A percentile compares a stretch with the other conserved stretches of the same genome.
Evolutionary conservation across 2,888 invertebrate genomes (phyloP).

Genomic region (Drosophila eohydei): DNA sequence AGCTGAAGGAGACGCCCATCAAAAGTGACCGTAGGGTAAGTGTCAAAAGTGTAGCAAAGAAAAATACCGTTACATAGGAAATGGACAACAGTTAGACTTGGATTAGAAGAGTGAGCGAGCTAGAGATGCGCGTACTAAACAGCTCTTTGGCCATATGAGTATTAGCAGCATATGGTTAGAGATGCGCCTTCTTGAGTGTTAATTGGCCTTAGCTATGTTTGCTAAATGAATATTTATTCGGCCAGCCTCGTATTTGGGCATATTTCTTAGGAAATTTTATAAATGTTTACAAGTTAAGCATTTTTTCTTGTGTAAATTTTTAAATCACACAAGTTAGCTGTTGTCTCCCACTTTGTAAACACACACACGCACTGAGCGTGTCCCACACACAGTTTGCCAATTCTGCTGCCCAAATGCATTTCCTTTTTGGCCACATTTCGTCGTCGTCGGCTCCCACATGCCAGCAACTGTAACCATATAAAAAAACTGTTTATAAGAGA

Average conservation of each 20-base stretch:
- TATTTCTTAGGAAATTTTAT: slow-evolving; percentile 37
- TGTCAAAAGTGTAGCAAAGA: slow-evolving; percentile 44
- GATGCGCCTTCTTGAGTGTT: neutral
- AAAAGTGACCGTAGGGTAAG: slow-evolving; percentile 85
- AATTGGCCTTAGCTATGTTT: neutral
- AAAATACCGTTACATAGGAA: slow-evolving; percentile 1
- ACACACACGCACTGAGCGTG: slow-evolving; percentile 27
- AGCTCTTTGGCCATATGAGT: neutral
- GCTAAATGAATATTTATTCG: slow-evolving; percentile 1
- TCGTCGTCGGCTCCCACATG: slow-evolving; percentile 70
- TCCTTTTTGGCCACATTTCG: slow-evolving; percentile 76
- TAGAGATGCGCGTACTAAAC: neutral
- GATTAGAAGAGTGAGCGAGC: slow-evolving; percentile 22
- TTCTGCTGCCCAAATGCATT: slow-evolving; percentile 77
- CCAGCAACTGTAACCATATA: slow-evolving; percentile 39
- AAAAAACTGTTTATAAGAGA: slow-evolving; percentile 12
- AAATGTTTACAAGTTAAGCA: slow-evolving; percentile 31
- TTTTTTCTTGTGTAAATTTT: slow-evolving; percentile 6
- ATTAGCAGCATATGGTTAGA: neutral
- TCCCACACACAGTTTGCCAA: slow-evolving; percentile 57
- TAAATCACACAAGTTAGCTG: slow-evolving; percentile 40
- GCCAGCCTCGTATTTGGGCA: slow-evolving; percentile 28
- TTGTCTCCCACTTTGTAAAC: slow-evolving; percentile 46
- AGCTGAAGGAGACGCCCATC: slow-evolving; percentile 80
- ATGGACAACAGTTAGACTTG: slow-evolving; percentile 29